Base-by-base conservation (phyloP, 2,888 invertebrate species). In the Fissipunctia ypsillon region DNA sequence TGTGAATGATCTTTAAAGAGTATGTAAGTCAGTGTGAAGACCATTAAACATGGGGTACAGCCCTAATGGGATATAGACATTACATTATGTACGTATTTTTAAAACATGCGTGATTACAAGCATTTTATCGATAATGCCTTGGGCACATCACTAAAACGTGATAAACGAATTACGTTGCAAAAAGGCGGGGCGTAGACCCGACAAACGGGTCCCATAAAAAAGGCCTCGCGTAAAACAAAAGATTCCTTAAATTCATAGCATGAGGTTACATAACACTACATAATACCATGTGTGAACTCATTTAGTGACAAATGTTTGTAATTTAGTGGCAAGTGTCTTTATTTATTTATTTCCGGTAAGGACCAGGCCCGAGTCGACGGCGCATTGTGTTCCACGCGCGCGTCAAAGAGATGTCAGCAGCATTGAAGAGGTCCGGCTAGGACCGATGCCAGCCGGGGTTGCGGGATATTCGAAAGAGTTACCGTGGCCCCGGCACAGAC, bases 191-290 rank as follows among this genome's bases (percentile, higher is more conserved):
- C 76, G 69, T 78, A 84, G 83, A 83, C 72, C 57, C 81, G 80
- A 83, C 87, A 87, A 88, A 84, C 82, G 77, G 61, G 38, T 14
- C 54, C 80, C 77, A 76, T 85, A 88, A 88, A 88, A 89, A 88
- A 83, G 82, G 78, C 71, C 68, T 25, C 48, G 63, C 76, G 85
- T 87, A 88, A 89, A 80, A 84, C 80, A 81, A 84, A 85, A 81
- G 82, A 83, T 83, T 81, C 86, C 81, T 80, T 82, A 85, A 84
- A 85, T 83, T 78, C 79, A 77, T 76, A 78, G 80, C 59, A 73
- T 80, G 80, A 76, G 76, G 85, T 66, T 69, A 63, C 81, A 81
- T 76, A 54, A 75, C 81, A 75, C 70, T 63, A 43, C 68, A 56
- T n/a, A n/a, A 56, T 69, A 54, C 76, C 76, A 56, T 59, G 69